Conservation (phyloP, 2,113 vertebrate genomes). For the Aphyosemion australe region DNA sequence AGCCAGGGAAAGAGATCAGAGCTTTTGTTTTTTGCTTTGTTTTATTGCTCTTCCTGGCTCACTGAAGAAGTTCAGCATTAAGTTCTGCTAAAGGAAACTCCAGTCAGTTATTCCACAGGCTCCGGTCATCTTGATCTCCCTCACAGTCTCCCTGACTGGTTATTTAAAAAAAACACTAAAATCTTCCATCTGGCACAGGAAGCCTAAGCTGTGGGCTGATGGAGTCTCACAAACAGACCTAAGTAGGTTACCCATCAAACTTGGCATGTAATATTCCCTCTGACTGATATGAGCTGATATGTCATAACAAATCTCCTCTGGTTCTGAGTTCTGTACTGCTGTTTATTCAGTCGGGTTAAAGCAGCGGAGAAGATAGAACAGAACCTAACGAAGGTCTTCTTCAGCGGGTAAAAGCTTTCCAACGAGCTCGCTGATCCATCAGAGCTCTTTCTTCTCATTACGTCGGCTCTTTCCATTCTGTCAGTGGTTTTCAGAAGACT, state of each 20-base stretch:
- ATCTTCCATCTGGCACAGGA: constrained; percentile 23
- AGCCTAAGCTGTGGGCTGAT: constrained; percentile 8
- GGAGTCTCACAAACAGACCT: constrained; percentile 8
- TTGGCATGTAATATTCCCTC: background rate
- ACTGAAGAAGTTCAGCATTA: constrained; percentile 11
- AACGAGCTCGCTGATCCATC: too few species aligned
- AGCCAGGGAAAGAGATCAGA: constrained; percentile 22
- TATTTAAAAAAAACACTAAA: constrained; percentile 34
- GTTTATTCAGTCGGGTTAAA: background rate
- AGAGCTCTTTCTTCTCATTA: too few species aligned
- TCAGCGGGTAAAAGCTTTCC: too few species aligned
- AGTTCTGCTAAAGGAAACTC: constrained; percentile 44
- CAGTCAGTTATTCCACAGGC: constrained; percentile 46
- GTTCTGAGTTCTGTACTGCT: too few species aligned
- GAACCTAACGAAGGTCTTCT: background rate
- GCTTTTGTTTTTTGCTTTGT: constrained; percentile 34
- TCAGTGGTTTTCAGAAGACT: too few species aligned
- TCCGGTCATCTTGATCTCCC: constrained; percentile 30
- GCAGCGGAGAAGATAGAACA: background rate
- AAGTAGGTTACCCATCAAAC: constrained; percentile 44
- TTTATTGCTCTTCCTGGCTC: constrained; percentile 31
- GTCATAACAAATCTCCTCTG: constrained; percentile 35
- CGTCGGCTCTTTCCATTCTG: background rate
- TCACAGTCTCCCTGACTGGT: constrained; percentile 20
- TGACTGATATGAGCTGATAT: background rate